Evolutionary conservation across 2,888 invertebrate species (phyloP).

Genomic region (Metopia argyrocephala): DNA sequence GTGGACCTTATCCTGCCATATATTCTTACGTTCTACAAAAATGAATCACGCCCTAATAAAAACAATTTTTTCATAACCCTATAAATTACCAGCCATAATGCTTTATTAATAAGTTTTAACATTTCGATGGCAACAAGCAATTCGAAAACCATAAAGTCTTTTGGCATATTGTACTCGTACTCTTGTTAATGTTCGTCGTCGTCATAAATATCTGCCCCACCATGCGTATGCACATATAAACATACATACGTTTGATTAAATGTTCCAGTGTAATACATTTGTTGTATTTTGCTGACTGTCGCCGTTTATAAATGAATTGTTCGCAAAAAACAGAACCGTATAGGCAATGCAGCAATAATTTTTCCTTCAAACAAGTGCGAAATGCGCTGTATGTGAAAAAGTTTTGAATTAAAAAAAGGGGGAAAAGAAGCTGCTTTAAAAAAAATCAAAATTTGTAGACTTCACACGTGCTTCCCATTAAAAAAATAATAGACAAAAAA

Average conservation of each 20-base stretch:
- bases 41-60: background rate
- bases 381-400: background rate
- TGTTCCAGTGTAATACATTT: constrained; percentile 45
- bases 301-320: constrained; percentile 8
- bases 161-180: constrained; percentile 38
- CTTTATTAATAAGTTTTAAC: constrained; percentile 18
- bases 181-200: constrained; percentile 35
- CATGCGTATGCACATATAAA: background rate
- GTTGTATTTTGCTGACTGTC: constrained; percentile 44
- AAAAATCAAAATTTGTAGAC: constrained; percentile 65
- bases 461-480: constrained; percentile 77
- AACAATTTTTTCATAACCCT: background rate
- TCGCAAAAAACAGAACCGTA: background rate
- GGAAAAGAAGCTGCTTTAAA: background rate
- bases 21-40: too few species aligned
- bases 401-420: constrained; percentile 2
- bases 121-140: constrained; percentile 7
- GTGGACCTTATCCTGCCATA: too few species aligned
- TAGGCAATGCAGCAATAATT: background rate
- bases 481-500: constrained; percentile 46
- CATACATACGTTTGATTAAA: too few species aligned
- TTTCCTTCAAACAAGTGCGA: background rate
- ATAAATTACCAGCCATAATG: constrained; percentile 37
- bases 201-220: background rate
- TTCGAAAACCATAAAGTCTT: background rate